phyloP scores from a whole-genome alignment of 2,797 vertebrate species.

The Pseudochromis fuscus region DNA sequence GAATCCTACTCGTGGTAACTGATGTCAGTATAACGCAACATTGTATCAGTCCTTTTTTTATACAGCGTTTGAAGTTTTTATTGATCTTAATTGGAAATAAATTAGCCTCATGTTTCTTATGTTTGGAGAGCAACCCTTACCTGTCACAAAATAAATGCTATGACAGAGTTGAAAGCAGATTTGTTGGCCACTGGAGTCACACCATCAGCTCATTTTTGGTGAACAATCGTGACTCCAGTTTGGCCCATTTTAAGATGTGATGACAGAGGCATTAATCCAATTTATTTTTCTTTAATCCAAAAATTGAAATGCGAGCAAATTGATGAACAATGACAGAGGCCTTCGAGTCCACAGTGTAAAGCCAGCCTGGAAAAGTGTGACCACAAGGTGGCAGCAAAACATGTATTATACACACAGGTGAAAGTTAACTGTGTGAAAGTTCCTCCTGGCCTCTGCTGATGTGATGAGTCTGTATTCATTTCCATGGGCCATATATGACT shows the following conservation, averaged over 20 bases:
- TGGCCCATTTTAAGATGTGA: neutral
- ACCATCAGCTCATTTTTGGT: conserved; percentile 6
- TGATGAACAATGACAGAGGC: conserved; percentile 15
- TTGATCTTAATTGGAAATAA: conserved; percentile 23
- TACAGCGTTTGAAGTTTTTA: conserved; percentile 15
- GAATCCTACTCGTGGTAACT: conserved; percentile 39
- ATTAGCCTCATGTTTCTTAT: conserved; percentile 19
- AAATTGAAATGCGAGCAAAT: conserved; percentile 27
- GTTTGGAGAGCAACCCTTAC: neutral
- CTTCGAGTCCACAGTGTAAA: conserved; percentile 17
- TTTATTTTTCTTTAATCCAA: conserved; percentile 13
- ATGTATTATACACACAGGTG: conserved; percentile 48
- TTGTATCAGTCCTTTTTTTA: conserved; percentile 19
- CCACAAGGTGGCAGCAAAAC: conserved; percentile 74
- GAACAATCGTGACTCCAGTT: conserved; percentile 14
- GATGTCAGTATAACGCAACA: conserved; percentile 60
- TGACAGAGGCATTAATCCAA: neutral
- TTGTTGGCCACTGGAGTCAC: neutral
- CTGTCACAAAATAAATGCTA: neutral
- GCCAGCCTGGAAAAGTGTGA: conserved; percentile 10
- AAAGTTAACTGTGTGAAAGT: conserved; percentile 44
- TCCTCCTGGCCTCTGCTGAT: neutral
- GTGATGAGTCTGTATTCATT: conserved; percentile 18
- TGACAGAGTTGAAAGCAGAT: neutral
- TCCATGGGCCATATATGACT: conserved; percentile 13